phyloP scores from a whole-genome alignment of 92 coral and sea anemone genomes.

The Actinostola sp. region DNA sequence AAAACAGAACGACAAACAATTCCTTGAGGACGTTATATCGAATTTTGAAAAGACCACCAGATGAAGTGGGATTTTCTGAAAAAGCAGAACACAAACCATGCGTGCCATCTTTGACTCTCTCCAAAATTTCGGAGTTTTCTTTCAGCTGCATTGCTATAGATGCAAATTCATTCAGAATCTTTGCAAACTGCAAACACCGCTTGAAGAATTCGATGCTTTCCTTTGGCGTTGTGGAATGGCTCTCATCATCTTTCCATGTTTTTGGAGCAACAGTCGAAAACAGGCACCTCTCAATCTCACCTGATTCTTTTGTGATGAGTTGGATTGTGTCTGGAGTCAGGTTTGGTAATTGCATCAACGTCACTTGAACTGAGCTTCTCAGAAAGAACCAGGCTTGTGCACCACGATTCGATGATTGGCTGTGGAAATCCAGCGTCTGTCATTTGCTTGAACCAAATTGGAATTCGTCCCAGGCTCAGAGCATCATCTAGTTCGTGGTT shows the following conservation, averaged over 20 bases:
- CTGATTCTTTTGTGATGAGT: conserved; percentile 28
- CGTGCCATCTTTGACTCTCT: conserved; percentile 8
- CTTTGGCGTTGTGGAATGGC: not conserved
- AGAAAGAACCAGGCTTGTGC: conserved; percentile 46
- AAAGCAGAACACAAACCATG: conserved; percentile 6
- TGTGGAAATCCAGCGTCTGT: conserved; percentile 34
- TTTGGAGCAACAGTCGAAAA: conserved; percentile 38
- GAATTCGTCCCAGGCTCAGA: conserved; percentile 37
- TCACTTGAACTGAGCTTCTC: conserved; percentile 48
- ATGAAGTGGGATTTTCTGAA: not conserved
- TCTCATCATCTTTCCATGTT: conserved; percentile 10
- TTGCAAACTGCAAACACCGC: conserved; percentile 52
- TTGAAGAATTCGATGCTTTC: conserved; percentile 20
- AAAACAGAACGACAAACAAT: conserved; percentile 9
- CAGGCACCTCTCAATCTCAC: conserved; percentile 21
- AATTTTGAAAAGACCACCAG: conserved; percentile 20
- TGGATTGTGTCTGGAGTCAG: conserved; percentile 26
- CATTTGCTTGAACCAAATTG: conserved; percentile 59
- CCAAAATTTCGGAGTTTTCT: not conserved
- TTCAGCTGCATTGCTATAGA: conserved; percentile 9
- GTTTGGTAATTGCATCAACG: conserved; percentile 56
- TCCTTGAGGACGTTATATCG: conserved; percentile 11
- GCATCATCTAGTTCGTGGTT: conserved; percentile 37
- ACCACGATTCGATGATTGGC: conserved; percentile 62
- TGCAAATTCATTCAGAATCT: conserved; percentile 61